Evolutionary conservation across 1,140 invertebrate species (phyloP), one percentile per base, ranked within the genome.

Genomic region (Cherax quadricarinatus): DNA sequence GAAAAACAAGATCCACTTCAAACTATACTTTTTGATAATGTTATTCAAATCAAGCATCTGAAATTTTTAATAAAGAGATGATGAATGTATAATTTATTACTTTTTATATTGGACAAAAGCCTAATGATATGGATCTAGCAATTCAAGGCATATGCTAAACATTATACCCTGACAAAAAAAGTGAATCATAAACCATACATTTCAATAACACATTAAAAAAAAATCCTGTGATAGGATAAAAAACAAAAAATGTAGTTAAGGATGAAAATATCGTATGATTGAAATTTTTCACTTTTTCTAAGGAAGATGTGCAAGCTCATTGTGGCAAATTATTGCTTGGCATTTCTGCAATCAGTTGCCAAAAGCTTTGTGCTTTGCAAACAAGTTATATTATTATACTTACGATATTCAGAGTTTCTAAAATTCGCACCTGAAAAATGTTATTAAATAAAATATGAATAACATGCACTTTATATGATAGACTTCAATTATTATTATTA

Each of bases 331-430:
- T 10, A 75, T 21, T 75, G 70, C n/a, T 30, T 30, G 12, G n/a
- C 24, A 75, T 30, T 75, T 75, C 12, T 75, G 70, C 70, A 75
- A 75, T 75, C 24, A 75, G 21, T 75, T 30, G 3, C 24, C 7
- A 21, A 30, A 75, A 75, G 70, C 70, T 21, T 21, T 30, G 70
- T 75, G 70, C 70, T 75, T 12, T 75, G 24, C 70, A 30, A 75
- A 16, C 24, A 24, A 9, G 6, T 75, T 14, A 18, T 14, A 21
- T 70, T 5, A 70, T 75, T 75, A 75, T 75, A 75, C 70, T 75
- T 75, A 75, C 70, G 70, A 75, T 75, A 75, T 30, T 75, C 70
- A 75, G 70, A 75, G 30, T 75, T 75, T 75, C 70, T 75, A 75
- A 75, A 30, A 75, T 75, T 75, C 24, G n/a, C 70, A 75, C 70